Evolutionary conservation across 2,113 vertebrate genomes (phyloP), one percentile per base, ranked within the genome.

Genomic region (Prochilodus magdalenae): DNA sequence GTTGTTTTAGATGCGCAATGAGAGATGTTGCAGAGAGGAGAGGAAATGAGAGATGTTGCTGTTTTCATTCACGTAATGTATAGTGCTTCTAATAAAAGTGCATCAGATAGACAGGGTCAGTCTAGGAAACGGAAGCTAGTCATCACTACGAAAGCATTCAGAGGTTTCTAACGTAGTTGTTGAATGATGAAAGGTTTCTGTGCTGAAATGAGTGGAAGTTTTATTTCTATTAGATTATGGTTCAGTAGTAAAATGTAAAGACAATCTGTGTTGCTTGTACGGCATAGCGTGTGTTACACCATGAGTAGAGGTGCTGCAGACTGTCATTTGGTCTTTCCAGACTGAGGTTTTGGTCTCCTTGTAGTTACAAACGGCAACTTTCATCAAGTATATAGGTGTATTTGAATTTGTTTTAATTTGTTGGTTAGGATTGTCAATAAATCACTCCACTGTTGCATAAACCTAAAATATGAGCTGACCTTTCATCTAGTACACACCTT

Each of bases 391-490:
- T 20, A 59, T 53, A 27, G 24, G 53, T 57, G 7, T 16, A 72
- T 80, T 71, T 49, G 2, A 24, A 44, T 51, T 47, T 15, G 11
- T 44, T 44, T 44, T 44, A 10, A 44, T 44, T 5, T 44, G 4
- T 44, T 44, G 40, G 59, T 27, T 30, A 55, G 4, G 1, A 77
- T 22, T 57, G 53, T 57, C 18, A 57, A 1, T 51, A 2, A 51
- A 16, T 8, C 18, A 53, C 20, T 30, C 7, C 22, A 12, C 26
- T 73, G 12, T 60, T 80, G 27, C 22, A 4, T 36, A 59, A 70
- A 79, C 66, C 65, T 44, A 47, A 47, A 79, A 71, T 60, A 59
- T 14, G 11, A 53, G 60, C 4, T 73, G 6, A 51, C 12, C 65
- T 20, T 36, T 67, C 18, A 22, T 11, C 65, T 2, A 40, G 20